These are phyloP conservation scores for Mesaphorura yosii DNA, from an alignment of 1,140 invertebrate species.

Conservation along the genomic window DNA sequence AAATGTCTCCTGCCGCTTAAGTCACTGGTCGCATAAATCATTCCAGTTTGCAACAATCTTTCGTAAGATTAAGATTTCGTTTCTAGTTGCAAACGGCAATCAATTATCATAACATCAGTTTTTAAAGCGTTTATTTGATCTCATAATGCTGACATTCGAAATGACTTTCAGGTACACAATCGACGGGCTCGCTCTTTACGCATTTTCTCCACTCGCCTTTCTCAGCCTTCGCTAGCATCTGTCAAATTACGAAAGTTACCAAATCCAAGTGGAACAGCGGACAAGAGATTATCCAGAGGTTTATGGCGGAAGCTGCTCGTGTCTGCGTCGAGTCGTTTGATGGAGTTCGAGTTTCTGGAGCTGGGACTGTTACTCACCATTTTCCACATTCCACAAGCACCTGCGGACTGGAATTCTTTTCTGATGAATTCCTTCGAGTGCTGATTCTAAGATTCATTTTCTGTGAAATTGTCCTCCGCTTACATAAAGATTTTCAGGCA, in stretches of 20 bases:
- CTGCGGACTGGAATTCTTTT: conserved; percentile 64
- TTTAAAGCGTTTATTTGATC: no score
- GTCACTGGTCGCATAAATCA: no score
- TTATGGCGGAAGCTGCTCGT: conserved; percentile 75
- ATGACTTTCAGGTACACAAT: conserved; percentile 60
- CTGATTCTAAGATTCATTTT: conserved; percentile 82
- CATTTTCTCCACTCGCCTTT: conserved; percentile 88
- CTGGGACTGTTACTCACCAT: not conserved
- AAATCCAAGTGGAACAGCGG: conserved; percentile 82
- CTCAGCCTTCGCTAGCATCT: conserved; percentile 83
- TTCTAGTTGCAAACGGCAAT: no score
- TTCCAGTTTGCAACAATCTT: no score
- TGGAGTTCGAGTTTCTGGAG: not conserved
- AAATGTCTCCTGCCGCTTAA: no score
- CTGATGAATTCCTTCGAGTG: conserved; percentile 83
- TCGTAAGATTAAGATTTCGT: no score
- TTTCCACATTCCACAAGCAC: not conserved
- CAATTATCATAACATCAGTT: no score
- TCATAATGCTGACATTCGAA: not conserved
- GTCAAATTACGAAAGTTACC: conserved; percentile 72
- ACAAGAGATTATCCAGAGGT: conserved; percentile 73
- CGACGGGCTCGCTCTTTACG: conserved; percentile 86
- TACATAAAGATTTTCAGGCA: not conserved
- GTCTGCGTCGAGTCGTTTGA: conserved; percentile 50
- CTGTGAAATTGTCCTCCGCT: conserved; percentile 45